A percentile compares a stretch with the other conserved stretches of the same genome.
Conservation (phyloP, 1,140 invertebrate genomes). For the Lepidurus couesii region DNA sequence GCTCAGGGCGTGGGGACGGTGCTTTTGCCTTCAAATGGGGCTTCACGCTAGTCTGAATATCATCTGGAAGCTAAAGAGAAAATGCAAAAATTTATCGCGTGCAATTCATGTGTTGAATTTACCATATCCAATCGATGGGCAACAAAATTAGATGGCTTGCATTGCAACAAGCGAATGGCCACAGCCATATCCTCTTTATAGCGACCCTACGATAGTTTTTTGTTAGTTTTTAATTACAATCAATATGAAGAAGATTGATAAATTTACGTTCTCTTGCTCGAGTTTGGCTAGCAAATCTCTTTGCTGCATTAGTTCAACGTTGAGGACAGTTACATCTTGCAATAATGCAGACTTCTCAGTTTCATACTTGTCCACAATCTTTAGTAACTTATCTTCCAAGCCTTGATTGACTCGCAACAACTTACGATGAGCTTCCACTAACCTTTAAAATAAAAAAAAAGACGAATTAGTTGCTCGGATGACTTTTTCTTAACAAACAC, state of each 20-base stretch:
- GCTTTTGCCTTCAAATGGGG: constrained; percentile 43
- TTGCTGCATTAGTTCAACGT: constrained; percentile 78
- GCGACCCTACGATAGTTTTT: constrained; percentile 63
- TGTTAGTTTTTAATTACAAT: constrained; percentile 30
- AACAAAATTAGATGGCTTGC: constrained; percentile 90
- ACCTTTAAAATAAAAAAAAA: constrained; percentile 46
- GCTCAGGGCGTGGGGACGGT: constrained; percentile 52
- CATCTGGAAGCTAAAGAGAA: constrained; percentile 69
- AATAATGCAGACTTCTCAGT: constrained; percentile 81
- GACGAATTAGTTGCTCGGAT: neutral
- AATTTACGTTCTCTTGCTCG: constrained; percentile 84
- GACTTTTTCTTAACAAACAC: neutral
- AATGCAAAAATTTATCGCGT: constrained; percentile 23
- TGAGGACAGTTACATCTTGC: constrained; percentile 78
- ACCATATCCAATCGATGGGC: constrained; percentile 86
- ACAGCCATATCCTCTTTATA: constrained; percentile 91
- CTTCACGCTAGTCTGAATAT: constrained; percentile 79
- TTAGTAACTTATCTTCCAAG: constrained; percentile 87
- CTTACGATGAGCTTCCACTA: constrained; percentile 87
- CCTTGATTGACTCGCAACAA: constrained; percentile 93
- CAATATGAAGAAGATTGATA: constrained; percentile 23
- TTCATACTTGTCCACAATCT: constrained; percentile 87
- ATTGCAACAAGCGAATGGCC: constrained; percentile 88
- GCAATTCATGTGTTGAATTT: constrained; percentile 47
- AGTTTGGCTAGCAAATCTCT: constrained; percentile 77